These are phyloP conservation scores for Chloropsis cyanopogon DNA, from an alignment of 2,113 vertebrate genomes.

Conservation along the genomic window DNA sequence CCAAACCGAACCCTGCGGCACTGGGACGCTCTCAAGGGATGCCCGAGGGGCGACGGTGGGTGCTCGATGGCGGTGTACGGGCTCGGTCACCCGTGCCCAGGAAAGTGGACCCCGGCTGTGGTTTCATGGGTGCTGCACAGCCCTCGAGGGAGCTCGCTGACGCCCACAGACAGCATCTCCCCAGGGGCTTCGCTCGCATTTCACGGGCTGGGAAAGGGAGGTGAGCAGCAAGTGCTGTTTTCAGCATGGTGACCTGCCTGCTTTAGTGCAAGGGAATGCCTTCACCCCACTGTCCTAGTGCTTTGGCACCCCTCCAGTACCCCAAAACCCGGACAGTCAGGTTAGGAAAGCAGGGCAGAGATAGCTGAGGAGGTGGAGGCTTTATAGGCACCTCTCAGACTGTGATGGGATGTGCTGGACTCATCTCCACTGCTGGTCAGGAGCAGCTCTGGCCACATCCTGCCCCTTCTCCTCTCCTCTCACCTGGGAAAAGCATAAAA, in stretches of 20 bases:
- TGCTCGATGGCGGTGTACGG: fast-evolving
- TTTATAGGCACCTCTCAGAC: not conserved
- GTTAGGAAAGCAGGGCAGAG: slow-evolving; percentile 1
- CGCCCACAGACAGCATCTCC: not conserved
- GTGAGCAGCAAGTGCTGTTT: not conserved
- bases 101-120: fast-evolving
- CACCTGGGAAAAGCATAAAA: not conserved
- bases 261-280: not conserved
- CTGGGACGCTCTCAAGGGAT: not conserved
- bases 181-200: fast-evolving
- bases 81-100: not conserved
- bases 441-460: not conserved
- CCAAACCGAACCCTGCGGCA: not conserved
- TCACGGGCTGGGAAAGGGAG: not conserved
- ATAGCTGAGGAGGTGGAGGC: not conserved
- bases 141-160: not conserved
- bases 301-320: not conserved
- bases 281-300: not conserved
- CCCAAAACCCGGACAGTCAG: not conserved
- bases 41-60: not conserved
- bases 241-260: fast-evolving
- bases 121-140: not conserved
- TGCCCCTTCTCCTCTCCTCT: not conserved
- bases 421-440: not conserved
- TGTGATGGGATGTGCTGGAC: not conserved